Conservation (phyloP, 2,888 invertebrate genomes). For the Gastracanthus pulcherrimus region DNA sequence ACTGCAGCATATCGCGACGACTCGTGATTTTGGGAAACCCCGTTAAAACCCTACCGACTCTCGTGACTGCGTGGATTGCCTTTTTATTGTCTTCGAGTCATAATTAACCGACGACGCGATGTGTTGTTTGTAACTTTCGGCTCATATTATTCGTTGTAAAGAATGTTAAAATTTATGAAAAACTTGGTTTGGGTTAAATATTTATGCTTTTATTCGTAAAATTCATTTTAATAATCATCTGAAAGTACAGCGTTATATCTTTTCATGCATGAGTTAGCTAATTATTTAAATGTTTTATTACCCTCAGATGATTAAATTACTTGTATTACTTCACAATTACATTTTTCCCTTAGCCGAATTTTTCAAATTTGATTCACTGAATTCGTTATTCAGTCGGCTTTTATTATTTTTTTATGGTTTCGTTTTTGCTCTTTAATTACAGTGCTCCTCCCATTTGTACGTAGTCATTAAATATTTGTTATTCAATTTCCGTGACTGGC, state of each 20-base stretch:
- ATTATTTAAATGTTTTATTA: too few relatives aligned
- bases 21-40: constrained; percentile 6
- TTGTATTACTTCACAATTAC: too few relatives aligned
- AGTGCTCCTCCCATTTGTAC: background rate
- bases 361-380: background rate
- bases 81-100: background rate
- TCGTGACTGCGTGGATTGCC: background rate
- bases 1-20: constrained; percentile 70
- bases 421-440: background rate
- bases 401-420: background rate
- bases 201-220: too few relatives aligned
- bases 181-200: too few relatives aligned
- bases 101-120: background rate
- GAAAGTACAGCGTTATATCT: too few relatives aligned
- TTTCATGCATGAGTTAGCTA: too few relatives aligned
- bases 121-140: too few relatives aligned
- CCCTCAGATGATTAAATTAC: too few relatives aligned
- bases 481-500: background rate
- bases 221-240: too few relatives aligned
- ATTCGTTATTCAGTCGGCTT: background rate
- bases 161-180: too few relatives aligned
- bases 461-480: background rate
- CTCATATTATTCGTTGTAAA: too few relatives aligned
- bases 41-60: constrained; percentile 52
- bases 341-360: background rate